phyloP scores from a whole-genome alignment of 2,113 vertebrate genomes.

The Syngnathus floridae region DNA sequence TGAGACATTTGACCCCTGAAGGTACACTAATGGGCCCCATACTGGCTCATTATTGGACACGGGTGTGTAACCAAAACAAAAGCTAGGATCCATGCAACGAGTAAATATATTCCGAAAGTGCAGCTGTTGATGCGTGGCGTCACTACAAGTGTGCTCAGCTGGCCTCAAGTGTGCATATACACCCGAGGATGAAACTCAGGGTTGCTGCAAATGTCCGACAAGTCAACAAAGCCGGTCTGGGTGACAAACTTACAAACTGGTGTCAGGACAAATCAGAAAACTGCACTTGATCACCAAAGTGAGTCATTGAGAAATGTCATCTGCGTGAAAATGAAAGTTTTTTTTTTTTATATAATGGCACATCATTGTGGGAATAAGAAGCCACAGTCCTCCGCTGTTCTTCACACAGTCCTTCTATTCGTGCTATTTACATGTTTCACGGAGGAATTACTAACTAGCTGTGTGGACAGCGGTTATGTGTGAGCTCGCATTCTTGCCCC shows the following conservation, averaged over 20 bases:
- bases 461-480: constrained; percentile 49
- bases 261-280: constrained; percentile 6
- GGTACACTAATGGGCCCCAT: not conserved
- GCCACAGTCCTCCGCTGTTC: constrained; percentile 58
- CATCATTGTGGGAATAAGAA: constrained; percentile 30
- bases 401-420: constrained; percentile 52
- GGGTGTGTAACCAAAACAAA: not conserved
- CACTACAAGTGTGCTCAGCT: constrained; percentile 25
- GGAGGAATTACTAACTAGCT: constrained; percentile 65
- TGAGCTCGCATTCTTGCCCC: constrained; percentile 59
- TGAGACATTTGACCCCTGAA: not conserved
- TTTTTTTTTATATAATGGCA: constrained; percentile 18
- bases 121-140: constrained; percentile 32
- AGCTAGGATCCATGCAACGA: not conserved
- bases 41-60: not conserved
- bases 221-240: constrained; percentile 55
- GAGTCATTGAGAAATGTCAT: not conserved
- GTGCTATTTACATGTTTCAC: constrained; percentile 67
- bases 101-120: constrained; percentile 13
- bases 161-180: constrained; percentile 29
- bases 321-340: not conserved
- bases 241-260: constrained; percentile 32
- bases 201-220: constrained; percentile 41
- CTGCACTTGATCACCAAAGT: constrained; percentile 14
- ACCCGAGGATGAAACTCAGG: constrained; percentile 32